Evolutionary conservation across 2,113 vertebrate genomes (phyloP).

Genomic region (Ramphastos sulfuratus): DNA sequence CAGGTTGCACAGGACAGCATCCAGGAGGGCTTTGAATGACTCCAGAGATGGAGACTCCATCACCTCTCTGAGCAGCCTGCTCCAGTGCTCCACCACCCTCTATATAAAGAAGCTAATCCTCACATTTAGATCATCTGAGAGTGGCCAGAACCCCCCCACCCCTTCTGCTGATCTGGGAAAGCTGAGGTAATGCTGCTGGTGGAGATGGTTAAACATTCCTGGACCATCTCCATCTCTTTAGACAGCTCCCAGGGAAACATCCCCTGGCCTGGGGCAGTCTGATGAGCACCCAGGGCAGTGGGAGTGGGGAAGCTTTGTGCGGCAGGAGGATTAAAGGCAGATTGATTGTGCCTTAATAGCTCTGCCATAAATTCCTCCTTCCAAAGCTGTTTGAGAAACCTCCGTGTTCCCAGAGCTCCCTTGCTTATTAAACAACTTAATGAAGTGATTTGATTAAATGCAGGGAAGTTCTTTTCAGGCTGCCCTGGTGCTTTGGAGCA

Average conservation of each 20-base stretch:
- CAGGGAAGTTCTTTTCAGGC: neutral
- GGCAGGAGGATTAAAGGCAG: neutral
- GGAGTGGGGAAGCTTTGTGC: neutral
- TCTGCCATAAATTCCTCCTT: neutral
- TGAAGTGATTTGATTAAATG: slow-evolving; percentile 51
- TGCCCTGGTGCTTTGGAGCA: neutral
- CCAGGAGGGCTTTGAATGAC: no score
- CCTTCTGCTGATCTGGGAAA: neutral
- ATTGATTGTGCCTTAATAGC: neutral
- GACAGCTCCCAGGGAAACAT: neutral
- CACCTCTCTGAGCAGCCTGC: no score
- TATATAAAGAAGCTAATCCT: no score
- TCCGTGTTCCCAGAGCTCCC: slow-evolving; percentile 21
- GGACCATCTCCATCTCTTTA: neutral
- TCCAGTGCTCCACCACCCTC: no score
- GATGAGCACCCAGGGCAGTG: rapidly evolving
- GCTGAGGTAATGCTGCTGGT: rapidly evolving
- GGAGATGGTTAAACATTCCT: rapidly evolving
- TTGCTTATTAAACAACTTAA: slow-evolving; percentile 48
- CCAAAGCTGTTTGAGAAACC: neutral
- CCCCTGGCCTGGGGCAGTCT: rapidly evolving
- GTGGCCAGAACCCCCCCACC: no score
- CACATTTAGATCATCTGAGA: no score
- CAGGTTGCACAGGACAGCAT: no score
- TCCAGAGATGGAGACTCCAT: no score